A percentile compares a stretch with the other conserved stretches of the same genome.
Conservation (phyloP, 37 sponge, comb jelly and placozoan genomes). For the Ianthella basta region DNA sequence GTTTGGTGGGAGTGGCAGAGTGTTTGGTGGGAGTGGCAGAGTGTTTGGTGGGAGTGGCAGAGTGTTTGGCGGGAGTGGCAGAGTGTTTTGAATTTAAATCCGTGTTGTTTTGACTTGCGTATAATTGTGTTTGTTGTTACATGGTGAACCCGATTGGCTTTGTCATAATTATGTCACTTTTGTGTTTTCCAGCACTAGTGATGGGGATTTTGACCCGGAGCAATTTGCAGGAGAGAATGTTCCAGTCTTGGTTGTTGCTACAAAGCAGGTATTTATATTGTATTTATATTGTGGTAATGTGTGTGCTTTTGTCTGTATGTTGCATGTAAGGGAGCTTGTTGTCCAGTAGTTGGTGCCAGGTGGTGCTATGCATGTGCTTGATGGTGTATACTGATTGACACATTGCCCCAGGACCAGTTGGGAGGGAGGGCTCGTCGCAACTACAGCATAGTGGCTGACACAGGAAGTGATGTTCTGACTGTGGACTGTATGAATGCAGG, state of each 20-base stretch:
- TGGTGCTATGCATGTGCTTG: conserved; percentile 27
- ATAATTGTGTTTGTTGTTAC: too few relatives aligned
- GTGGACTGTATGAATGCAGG: conserved; percentile 64
- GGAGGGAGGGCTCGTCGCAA: not conserved
- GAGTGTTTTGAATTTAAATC: too few relatives aligned
- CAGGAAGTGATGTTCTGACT: not conserved
- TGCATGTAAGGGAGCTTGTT: too few relatives aligned
- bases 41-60: too few relatives aligned
- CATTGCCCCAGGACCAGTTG: not conserved
- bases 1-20: too few relatives aligned
- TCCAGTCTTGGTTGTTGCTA: conserved; percentile 88
- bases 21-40: too few relatives aligned
- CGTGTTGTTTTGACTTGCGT: too few relatives aligned
- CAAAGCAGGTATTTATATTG: conserved; percentile 60
- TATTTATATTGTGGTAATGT: not conserved
- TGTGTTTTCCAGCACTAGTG: not conserved
- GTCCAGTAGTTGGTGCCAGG: not conserved
- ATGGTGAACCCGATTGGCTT: too few relatives aligned
- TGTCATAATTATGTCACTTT: too few relatives aligned
- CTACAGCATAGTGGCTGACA: conserved; percentile 22
- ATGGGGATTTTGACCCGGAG: conserved; percentile 81
- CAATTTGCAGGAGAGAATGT: conserved; percentile 68
- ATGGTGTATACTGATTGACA: too few relatives aligned
- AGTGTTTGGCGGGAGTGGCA: too few relatives aligned
- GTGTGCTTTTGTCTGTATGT: conserved; percentile 41